These are phyloP conservation scores for Gymnogyps californianus DNA, from an alignment of 2,113 vertebrate genomes.

Conservation along the genomic window DNA sequence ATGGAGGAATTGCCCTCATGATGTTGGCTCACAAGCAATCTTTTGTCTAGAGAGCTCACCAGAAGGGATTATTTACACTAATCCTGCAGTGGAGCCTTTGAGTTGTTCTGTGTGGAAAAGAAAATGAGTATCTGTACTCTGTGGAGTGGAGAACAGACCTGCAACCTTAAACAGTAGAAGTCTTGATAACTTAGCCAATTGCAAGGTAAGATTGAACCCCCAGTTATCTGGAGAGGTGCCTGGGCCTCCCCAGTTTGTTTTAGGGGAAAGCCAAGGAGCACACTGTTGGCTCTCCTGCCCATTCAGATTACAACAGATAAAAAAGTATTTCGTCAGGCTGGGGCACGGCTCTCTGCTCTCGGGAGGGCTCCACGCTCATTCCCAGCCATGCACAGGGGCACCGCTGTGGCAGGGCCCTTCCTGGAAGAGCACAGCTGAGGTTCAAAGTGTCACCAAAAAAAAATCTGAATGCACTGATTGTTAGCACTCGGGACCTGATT, in stretches of 20 bases:
- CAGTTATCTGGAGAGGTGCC: not conserved
- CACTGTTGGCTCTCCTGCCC: not conserved
- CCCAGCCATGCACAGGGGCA: not conserved
- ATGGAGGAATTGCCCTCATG: not conserved
- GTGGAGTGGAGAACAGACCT: not conserved
- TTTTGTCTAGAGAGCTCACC: not conserved
- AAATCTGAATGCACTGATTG: not conserved
- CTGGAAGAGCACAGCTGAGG: not conserved
- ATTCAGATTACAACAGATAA: not conserved
- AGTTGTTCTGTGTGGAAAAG: not conserved
- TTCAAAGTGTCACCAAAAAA: not conserved
- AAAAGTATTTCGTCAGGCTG: not conserved
- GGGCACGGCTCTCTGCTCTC: not conserved
- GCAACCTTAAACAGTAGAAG: not conserved
- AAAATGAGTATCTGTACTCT: not conserved
- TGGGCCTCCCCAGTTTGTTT: not conserved
- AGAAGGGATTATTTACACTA: not conserved
- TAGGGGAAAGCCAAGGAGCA: not conserved
- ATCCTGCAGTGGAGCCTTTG: not conserved
- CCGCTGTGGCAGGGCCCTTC: rapidly evolving
- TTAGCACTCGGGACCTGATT: not conserved
- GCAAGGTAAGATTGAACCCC: not conserved
- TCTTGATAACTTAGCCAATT: not conserved
- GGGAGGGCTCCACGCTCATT: not conserved
- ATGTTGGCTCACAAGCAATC: not conserved